phyloP scores from a whole-genome alignment of 2,888 invertebrate genomes.

The Microplitis manilae region DNA sequence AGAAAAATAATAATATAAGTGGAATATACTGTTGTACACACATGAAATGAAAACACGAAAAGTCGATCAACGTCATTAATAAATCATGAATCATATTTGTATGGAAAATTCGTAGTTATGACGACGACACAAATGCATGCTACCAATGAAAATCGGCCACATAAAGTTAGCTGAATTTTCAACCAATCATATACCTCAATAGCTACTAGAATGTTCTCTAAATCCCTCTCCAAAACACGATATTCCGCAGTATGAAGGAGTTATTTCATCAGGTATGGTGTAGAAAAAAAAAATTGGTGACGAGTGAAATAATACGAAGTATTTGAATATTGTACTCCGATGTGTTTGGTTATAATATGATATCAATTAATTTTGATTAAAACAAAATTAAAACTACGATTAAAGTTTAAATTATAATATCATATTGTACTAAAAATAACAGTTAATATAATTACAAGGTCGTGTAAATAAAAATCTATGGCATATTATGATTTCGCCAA shows the following conservation, averaged over 20 bases:
- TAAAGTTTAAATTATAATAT: not conserved
- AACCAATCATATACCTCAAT: not conserved
- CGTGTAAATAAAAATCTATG: conserved; percentile 51
- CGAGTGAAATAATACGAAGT: not conserved
- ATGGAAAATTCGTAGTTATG: conserved; percentile 29
- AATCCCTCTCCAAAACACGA: not conserved
- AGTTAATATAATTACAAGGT: not conserved
- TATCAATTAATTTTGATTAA: not conserved
- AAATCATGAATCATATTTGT: conserved; percentile 35
- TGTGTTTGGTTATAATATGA: conserved; percentile 5
- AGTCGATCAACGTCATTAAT: conserved; percentile 45
- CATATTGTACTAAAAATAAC: not conserved
- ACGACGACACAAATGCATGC: conserved; percentile 14
- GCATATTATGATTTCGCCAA: conserved; percentile 65
- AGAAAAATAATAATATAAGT: not conserved
- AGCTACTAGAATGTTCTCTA: conserved; percentile 33
- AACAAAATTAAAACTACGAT: not conserved
- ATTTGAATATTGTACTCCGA: conserved; percentile 26
- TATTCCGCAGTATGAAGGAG: conserved; percentile 31
- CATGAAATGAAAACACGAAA: not conserved
- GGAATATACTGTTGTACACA: not conserved
- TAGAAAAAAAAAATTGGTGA: not conserved
- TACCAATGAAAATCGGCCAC: conserved; percentile 27
- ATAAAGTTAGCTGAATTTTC: not conserved
- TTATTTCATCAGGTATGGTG: conserved; percentile 40